A percentile compares a stretch with the other conserved stretches of the same genome.
These are phyloP conservation scores for Piprites chloris DNA, from an alignment of 2,113 vertebrate genomes.

Conservation along the genomic window DNA sequence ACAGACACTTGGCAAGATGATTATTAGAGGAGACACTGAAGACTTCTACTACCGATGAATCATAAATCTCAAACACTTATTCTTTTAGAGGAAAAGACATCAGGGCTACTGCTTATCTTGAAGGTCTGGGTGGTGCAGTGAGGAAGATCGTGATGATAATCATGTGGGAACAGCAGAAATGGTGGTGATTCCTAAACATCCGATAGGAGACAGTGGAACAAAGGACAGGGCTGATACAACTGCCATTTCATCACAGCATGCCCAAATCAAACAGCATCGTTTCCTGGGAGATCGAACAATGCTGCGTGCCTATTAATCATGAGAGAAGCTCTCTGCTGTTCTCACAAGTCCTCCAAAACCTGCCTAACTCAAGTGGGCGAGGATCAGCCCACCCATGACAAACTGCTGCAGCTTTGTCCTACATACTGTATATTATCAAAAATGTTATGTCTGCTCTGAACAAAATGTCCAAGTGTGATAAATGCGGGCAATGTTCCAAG, in stretches of 20 bases:
- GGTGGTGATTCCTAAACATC: background rate
- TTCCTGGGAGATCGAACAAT: conserved; percentile 47
- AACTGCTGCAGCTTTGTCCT: conserved; percentile 23
- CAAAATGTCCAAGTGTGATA: conserved; percentile 37
- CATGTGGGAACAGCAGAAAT: background rate
- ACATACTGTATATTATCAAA: background rate
- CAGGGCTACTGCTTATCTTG: background rate
- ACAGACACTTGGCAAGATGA: background rate
- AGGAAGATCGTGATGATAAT: background rate
- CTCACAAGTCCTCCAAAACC: conserved; percentile 32
- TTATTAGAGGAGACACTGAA: background rate
- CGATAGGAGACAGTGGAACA: background rate
- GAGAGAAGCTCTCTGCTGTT: conserved; percentile 27
- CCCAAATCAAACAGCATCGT: background rate
- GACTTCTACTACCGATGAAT: background rate
- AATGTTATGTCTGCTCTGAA: conserved; percentile 55
- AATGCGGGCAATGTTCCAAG: background rate
- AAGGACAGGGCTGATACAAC: conserved; percentile 18
- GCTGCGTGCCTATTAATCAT: conserved; percentile 8
- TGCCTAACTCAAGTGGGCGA: conserved; percentile 48
- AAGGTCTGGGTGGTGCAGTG: background rate
- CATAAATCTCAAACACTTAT: background rate
- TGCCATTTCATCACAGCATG: conserved; percentile 12
- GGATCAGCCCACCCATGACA: conserved; percentile 44
- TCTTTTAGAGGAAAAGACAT: background rate